phyloP scores from a whole-genome alignment of 2,888 invertebrate genomes.

The Drosophila acutilabella region DNA sequence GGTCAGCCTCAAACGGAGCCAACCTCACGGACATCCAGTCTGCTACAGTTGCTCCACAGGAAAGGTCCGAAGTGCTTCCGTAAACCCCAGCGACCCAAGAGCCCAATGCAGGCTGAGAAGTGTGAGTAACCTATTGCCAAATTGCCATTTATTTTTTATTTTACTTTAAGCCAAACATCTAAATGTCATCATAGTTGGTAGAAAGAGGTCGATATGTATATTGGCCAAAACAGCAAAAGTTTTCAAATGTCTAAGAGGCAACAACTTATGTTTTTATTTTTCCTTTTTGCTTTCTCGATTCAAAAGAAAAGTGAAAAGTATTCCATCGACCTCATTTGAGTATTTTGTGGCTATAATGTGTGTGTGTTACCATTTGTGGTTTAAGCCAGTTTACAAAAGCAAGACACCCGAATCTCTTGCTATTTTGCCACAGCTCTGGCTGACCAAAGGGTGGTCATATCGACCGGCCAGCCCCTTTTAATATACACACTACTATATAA shows the following conservation, averaged over 20 bases:
- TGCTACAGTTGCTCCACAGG: conserved; percentile 85
- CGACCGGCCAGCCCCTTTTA: conserved; percentile 37
- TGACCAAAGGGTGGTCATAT: conserved; percentile 48
- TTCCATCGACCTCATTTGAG: conserved; percentile 43
- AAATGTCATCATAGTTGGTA: conserved; percentile 3
- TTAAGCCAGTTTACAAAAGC: conserved; percentile 52
- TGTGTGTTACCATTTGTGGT: conserved; percentile 57
- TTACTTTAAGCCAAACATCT: background rate
- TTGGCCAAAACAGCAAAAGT: conserved; percentile 5
- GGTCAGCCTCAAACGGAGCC: conserved; percentile 62
- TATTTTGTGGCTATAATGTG: conserved; percentile 18
- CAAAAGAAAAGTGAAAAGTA: conserved; percentile 17
- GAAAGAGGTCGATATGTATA: conserved; percentile 2
- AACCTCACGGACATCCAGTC: conserved; percentile 77
- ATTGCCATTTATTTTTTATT: background rate
- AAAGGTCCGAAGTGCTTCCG: conserved; percentile 89
- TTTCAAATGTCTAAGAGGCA: conserved; percentile 12
- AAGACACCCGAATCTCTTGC: conserved; percentile 23
- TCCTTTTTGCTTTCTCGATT: conserved; percentile 13
- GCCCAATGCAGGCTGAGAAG: conserved; percentile 92
- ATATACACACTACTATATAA: conserved; percentile 1
- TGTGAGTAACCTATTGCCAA: conserved; percentile 86
- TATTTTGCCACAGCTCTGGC: conserved; percentile 19
- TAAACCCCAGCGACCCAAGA: conserved; percentile 88
- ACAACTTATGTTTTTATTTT: conserved; percentile 14